Evolutionary conservation across 35 echinoderm and acorn worm genomes (phyloP), one percentile per base, ranked within the genome.

Genomic region (Amphiura filiformis): DNA sequence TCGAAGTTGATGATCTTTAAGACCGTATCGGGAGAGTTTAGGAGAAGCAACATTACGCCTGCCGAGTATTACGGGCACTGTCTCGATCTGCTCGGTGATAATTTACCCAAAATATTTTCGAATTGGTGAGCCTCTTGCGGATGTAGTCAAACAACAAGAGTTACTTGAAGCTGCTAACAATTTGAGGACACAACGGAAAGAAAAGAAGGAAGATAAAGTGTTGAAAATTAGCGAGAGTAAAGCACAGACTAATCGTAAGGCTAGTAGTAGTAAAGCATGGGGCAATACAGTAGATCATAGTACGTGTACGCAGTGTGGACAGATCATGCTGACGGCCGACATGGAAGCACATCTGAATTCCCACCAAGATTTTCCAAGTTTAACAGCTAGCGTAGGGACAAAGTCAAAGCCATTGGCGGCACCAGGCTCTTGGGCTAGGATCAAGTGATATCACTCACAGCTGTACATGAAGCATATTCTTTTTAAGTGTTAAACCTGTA

Each of bases 51-150:
- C 34, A 80, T 99, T 17, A 35, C 56, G 36, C 89, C 87, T 22
- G 56, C 82, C 0, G 88, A 91, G 22, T 99, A 94, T 39, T 99
- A 94, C 78, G 42, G 82, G 22, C 77, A 88, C 32, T 94, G 96
- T 70, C 57, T 65, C 32, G 38, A 83, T 5, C 76, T 92, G 31
- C 57, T 94, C n/a, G 88, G 84, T 82, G 37, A 78, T 22, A 90
- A 95, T 47, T 94, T 99, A 80, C 79, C 41, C 9, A 87, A 76
- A 35, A 87, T 99, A 34, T 99, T 99, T 49, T 36, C 84, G 96
- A 99, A 70, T 83, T 99, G 23, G 96, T 99, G n/a, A 89, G 89
- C 35, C 85, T 99, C 88, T 95, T 31, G 90, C 96, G 32, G 93
- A 95, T 36, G 33, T 86, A 0, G 65, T 75, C 34, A 94, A 94